A percentile compares a stretch with the other conserved stretches of the same genome.
phyloP scores from a whole-genome alignment of 35 echinoderm and acorn worm species.

The Eucidaris tribuloides region DNA sequence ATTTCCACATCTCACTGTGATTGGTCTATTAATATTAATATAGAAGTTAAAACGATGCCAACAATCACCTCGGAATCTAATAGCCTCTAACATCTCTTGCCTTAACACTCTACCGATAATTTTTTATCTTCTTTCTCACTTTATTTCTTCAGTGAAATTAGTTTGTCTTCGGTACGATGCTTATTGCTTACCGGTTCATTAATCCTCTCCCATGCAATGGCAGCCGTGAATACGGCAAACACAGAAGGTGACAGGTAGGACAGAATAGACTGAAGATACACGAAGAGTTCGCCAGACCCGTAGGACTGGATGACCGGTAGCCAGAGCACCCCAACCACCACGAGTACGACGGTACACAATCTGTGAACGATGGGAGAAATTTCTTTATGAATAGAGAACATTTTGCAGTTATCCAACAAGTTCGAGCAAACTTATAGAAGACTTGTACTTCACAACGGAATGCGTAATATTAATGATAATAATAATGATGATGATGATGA shows the following conservation, averaged over 20 bases:
- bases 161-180: no score
- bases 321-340: slow-evolving; percentile 49
- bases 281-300: slow-evolving; percentile 55
- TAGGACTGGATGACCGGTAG: slow-evolving; percentile 59
- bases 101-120: no score
- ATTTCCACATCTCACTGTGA: no score
- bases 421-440: not conserved
- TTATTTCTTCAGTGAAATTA: no score
- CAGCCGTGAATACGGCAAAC: slow-evolving; percentile 25
- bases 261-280: slow-evolving; percentile 59
- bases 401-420: not conserved
- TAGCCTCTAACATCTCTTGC: no score
- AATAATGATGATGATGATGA: no score
- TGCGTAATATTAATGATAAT: no score
- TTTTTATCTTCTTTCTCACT: no score
- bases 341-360: slow-evolving; percentile 33
- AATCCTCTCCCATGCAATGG: slow-evolving; percentile 34
- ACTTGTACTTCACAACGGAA: not conserved
- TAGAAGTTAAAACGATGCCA: no score
- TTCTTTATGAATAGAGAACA: not conserved
- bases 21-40: no score
- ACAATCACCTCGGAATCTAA: no score
- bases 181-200: slow-evolving; percentile 56
- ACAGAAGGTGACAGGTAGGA: slow-evolving; percentile 61
- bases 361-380: not conserved